Base-by-base conservation (phyloP, 2,797 vertebrate genomes). In the Ctenopoma multispine region DNA sequence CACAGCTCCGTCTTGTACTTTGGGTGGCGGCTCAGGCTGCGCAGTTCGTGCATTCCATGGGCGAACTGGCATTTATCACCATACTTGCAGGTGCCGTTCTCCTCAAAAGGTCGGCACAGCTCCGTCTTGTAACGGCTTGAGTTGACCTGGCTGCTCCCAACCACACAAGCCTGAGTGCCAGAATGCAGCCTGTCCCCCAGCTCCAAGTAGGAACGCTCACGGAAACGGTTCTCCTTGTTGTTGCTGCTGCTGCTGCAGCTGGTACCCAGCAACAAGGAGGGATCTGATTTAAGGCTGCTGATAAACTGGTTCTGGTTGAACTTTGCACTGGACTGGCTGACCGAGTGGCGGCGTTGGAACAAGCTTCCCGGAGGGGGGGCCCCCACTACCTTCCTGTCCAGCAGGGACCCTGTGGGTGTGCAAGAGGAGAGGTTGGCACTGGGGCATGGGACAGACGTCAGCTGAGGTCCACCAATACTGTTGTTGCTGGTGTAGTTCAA, bases 1-100 rank as follows among this genome's bases (percentile, higher is more conserved):
- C 95, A 96, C 46, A 94, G 92, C 92, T 95, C 95, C 0, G 95
- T 96, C 90, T 96, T 96, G 84, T 96, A 96, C 77, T 96, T 96
- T 57, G 95, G 95, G 64, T 96, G 95, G 13, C 94, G 94, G 48
- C 90, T 94, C 79, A 95, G 86, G 87, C 92, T 94, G 20, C 95
- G 93, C 85, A 95, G 90, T 92, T 96, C 95, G 1, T 94, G 93
- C 82, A 91, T 86, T 44, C 95, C 95, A 12, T 96, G 95, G 46
- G 95, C 95, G 3, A 95, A 96, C 89, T 96, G 95, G 85, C 95
- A 96, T 87, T 95, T 96, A 61, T 96, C 94, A 0, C 94, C 94
- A 0, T 96, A 96, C 61, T 95, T 96, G 85, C 95, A 96, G 27
- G 91, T 79, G 17, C 95, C 95, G 0, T 90, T 95, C 90, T 96